phyloP scores from a whole-genome alignment of 2,888 invertebrate genomes.

The Ormyrus pomaceus region DNA sequence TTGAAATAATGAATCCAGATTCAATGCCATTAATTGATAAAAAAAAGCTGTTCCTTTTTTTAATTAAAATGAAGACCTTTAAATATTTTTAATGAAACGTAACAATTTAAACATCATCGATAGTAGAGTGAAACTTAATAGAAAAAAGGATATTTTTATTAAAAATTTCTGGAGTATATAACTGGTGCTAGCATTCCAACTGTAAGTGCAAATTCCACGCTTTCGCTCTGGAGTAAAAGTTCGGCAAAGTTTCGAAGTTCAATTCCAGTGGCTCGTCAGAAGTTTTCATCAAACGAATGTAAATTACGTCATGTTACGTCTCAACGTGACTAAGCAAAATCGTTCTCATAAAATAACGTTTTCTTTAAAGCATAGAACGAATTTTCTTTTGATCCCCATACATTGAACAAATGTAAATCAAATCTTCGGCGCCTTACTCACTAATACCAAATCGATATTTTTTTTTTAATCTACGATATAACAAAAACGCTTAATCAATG shows the following conservation, averaged over 20 bases:
- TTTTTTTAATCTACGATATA: no score
- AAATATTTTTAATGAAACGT: background rate
- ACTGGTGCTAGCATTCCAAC: background rate
- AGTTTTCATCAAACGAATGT: constrained; percentile 42
- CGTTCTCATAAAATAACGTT: background rate
- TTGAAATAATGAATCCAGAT: no score
- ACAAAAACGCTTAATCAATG: no score
- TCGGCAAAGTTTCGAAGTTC: background rate
- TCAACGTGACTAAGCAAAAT: background rate
- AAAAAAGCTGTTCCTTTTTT: background rate
- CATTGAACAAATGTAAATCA: background rate
- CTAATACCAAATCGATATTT: no score
- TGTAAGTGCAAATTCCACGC: background rate
- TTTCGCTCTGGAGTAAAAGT: background rate
- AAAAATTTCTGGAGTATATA: background rate
- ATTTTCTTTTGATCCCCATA: background rate
- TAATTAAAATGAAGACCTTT: background rate
- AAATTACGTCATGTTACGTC: constrained; percentile 17
- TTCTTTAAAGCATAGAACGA: background rate
- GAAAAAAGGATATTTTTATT: background rate
- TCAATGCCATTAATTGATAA: background rate
- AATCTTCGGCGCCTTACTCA: no score
- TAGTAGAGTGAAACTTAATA: background rate
- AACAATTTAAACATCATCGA: background rate
- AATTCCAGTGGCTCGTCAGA: constrained; percentile 4